Base-by-base conservation (phyloP, 2,888 invertebrate species). In the Criorhina ranunculi region DNA sequence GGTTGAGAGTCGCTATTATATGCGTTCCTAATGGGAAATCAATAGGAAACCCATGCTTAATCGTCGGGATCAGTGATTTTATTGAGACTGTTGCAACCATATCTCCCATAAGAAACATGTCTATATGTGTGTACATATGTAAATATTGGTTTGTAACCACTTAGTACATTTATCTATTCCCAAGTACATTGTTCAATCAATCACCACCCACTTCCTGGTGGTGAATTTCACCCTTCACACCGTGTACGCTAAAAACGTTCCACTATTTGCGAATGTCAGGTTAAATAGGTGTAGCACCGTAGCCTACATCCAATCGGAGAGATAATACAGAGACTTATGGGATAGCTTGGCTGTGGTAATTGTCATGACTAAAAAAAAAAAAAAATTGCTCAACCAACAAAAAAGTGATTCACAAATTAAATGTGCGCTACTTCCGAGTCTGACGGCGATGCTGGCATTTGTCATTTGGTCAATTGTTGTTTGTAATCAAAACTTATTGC, bases 171-270 rank as follows among this genome's bases (percentile, higher is more conserved):
- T 85, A 85, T 85, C 69, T 75, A 73, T 64, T 59, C 73, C 15
- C 49, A 66, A 76, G 37, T 24, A 60, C 60, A 70, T 66, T 66
- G 69, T 66, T 51, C 75, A 66, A 85, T 85, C 85, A 85, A 85
- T 85, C 80, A 85, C 75, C 85, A 80, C 85, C 85, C 80, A 85
- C 85, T 70, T 80, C 51, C 85, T 62, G 67, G 55, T 46, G 15
- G 59, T 59, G 40, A 46, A 57, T 19, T 59, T 37, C 8, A 42
- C 49, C 19, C 55, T 6, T 19, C n/a, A 19, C 49, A 19, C 24
- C 31, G 35, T 59, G 35, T 59, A 12, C 9, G 49, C 7, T 40
- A 6, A 37, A 42, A 29, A 49, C 1, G n/a, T 53, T 53, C 33
- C 49, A 29, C 29, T 12, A 31, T 11, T 55, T 35, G 1, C 53